Conservation (phyloP, 1,140 invertebrate species). For the Glossosoma conforme region DNA sequence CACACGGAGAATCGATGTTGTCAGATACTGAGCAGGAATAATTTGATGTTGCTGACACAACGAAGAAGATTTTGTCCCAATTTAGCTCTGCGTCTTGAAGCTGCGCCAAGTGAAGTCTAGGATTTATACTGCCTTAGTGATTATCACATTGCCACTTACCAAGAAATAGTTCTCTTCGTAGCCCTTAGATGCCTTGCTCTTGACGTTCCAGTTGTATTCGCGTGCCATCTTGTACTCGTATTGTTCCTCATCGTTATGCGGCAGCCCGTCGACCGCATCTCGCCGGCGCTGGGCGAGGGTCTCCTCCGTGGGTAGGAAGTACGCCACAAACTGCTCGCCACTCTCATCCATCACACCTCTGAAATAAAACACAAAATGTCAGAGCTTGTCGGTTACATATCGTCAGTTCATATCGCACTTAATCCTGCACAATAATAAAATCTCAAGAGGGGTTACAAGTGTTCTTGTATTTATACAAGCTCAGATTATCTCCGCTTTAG, state of each 20-base stretch:
- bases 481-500: too few relatives aligned
- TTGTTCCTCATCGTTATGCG: conserved; percentile 87
- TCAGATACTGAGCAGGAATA: too few relatives aligned
- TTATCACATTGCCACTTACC: too few relatives aligned
- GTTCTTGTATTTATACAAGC: too few relatives aligned
- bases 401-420: too few relatives aligned
- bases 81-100: too few relatives aligned
- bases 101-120: background rate
- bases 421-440: conserved; percentile 15
- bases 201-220: conserved; percentile 98
- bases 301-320: conserved; percentile 92
- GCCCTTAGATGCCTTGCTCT: conserved; percentile 94
- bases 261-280: conserved; percentile 71
- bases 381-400: too few relatives aligned
- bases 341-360: conserved; percentile 97
- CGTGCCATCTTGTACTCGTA: conserved; percentile 94
- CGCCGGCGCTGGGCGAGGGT: conserved; percentile 82
- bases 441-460: too few relatives aligned
- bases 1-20: too few relatives aligned
- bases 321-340: conserved; percentile 97
- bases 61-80: too few relatives aligned
- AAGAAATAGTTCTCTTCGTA: conserved; percentile 99
- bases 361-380: too few relatives aligned
- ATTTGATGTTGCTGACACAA: too few relatives aligned
- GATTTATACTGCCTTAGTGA: background rate